These are phyloP conservation scores for Smutsia temminckii DNA, from an alignment of 2,797 vertebrate species.

Conservation along the genomic window DNA sequence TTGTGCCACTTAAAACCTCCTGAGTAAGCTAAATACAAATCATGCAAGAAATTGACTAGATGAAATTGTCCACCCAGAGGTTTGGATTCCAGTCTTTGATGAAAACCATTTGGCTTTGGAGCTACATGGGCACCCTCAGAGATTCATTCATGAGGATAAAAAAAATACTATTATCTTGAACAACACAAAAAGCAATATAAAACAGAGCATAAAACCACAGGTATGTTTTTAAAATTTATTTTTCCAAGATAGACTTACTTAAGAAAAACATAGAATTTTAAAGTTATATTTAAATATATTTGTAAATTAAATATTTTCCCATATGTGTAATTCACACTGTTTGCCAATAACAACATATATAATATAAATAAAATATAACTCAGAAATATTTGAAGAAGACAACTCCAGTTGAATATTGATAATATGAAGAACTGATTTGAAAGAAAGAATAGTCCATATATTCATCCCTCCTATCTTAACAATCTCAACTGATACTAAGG, in stretches of 20 bases:
- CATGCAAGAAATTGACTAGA: constrained; percentile 58
- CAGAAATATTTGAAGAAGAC: background rate
- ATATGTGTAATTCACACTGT: background rate
- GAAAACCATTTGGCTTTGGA: constrained; percentile 56
- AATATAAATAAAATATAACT: background rate
- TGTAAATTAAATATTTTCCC: background rate
- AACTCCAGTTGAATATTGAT: background rate
- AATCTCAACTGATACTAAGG: background rate
- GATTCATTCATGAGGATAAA: background rate
- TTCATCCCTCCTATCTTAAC: background rate
- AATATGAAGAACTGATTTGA: background rate
- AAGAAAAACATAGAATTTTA: background rate
- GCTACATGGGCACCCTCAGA: background rate
- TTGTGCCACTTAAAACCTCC: constrained; percentile 53
- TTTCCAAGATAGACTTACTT: background rate
- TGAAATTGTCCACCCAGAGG: constrained; percentile 43
- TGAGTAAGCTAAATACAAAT: constrained; percentile 68
- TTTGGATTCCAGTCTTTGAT: constrained; percentile 54
- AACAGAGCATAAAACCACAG: background rate
- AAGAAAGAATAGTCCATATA: background rate
- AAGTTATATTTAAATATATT: background rate
- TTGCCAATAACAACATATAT: background rate
- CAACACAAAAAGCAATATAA: constrained; percentile 18
- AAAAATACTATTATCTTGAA: constrained; percentile 23
- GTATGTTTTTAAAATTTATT: background rate